Base-by-base conservation (phyloP, 2,797 vertebrate species). In the Sebastes cheni region DNA sequence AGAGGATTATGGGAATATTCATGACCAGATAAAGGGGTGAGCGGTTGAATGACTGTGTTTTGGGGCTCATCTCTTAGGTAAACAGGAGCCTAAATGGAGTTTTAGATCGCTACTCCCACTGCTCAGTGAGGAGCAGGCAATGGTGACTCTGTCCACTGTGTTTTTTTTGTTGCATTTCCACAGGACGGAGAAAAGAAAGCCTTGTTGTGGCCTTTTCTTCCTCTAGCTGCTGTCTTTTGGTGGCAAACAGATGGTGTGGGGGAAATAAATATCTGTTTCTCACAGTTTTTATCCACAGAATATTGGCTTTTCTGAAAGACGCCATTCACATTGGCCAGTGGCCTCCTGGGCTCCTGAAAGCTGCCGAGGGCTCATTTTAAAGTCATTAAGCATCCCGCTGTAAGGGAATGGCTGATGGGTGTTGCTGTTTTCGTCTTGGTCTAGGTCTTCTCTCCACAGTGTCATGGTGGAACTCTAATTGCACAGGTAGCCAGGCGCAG, bases 1-100 rank as follows among this genome's bases (percentile, higher is more conserved):
- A 96, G 93, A 91, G 96, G 97, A 97, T 99, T 98, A 97, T 97
- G 95, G 96, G 96, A 98, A 97, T 98, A 98, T 97, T 98, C 97
- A 98, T 98, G 96, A 96, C 94, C 91, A 95, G 95, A 96, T 97
- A 97, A 97, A 97, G 96, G 95, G 92, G 88, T 86, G 90, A 91
- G 91, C 93, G 93, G 95, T 95, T 96, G 96, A 97, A 96, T 96
- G 93, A 94, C 95, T 95, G 94, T 97, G 95, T 97, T 96, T 96
- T 96, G 93, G 92, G 92, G 96, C 95, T 99, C 97, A 99, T 98
- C 97, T 97, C 96, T 97, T 98, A 95, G 92, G 97, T 97, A 97
- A 98, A 99, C 96, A 97, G 34, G 18, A 82, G 65, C 77, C 81
- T 96, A 96, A 97, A 97, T 96, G 93, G 96, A 91, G 95, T 95